phyloP scores from a whole-genome alignment of 1,140 invertebrate species.

The Cylas formicarius region DNA sequence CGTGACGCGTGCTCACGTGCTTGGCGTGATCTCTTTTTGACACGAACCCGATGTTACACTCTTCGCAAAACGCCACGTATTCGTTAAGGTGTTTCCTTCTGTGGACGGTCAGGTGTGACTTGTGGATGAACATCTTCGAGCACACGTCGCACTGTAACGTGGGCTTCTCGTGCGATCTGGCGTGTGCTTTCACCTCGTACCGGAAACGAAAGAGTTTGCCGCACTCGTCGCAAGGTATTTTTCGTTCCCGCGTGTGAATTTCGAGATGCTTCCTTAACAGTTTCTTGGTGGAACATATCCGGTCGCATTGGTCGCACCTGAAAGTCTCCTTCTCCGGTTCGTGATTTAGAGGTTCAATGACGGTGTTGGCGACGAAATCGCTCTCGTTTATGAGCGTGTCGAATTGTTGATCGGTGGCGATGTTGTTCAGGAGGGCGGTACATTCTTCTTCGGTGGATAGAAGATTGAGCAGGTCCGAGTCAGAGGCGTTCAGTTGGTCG shows the following conservation, averaged over 20 bases:
- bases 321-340: conserved; percentile 18
- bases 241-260: conserved; percentile 13
- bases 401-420: conserved; percentile 30
- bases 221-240: conserved; percentile 28
- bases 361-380: conserved; percentile 22
- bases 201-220: conserved; percentile 32
- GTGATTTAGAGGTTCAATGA: conserved; percentile 9
- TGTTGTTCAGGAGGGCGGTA: conserved; percentile 31
- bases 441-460: conserved; percentile 34
- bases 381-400: conserved; percentile 22
- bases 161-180: conserved; percentile 28
- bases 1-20: conserved; percentile 25
- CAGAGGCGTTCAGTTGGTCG: conserved; percentile 31
- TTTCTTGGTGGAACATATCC: conserved; percentile 20
- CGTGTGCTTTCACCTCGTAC: conserved; percentile 25
- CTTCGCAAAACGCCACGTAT: conserved; percentile 26
- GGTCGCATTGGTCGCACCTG: conserved; percentile 16
- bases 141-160: conserved; percentile 36
- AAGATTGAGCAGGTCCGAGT: conserved; percentile 29
- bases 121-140: conserved; percentile 58
- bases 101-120: conserved; percentile 59
- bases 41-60: conserved; percentile 28
- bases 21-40: conserved; percentile 19
- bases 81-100: conserved; percentile 53
- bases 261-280: conserved; percentile 18